Percentiles rank a stretch among this genome's conserved stretches.
Evolutionary conservation across 2,113 vertebrate species (phyloP).

Genomic region (Chamaea fasciata): DNA sequence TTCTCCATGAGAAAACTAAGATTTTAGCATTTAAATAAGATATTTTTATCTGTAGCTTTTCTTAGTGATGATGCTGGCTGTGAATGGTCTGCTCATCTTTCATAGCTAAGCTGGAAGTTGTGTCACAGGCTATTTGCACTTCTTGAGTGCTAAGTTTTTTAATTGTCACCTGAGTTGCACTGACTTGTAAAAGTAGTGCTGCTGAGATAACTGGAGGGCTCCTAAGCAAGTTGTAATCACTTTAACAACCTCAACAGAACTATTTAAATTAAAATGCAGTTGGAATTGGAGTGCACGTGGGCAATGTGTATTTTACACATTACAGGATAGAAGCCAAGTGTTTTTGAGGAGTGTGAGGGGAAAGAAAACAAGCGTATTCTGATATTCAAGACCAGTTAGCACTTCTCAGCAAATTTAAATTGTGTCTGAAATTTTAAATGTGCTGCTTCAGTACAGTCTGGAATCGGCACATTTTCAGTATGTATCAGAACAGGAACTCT

Average conservation of each 20-base stretch:
- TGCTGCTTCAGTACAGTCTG: neutral
- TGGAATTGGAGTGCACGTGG: neutral
- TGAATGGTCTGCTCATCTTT: neutral
- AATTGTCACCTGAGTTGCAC: neutral
- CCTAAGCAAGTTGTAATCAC: neutral
- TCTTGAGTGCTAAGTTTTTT: neutral
- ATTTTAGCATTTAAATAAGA: neutral
- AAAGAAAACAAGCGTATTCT: neutral
- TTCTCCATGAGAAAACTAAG: neutral
- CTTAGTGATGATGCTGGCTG: neutral
- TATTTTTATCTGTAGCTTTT: neutral
- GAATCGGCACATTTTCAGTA: neutral
- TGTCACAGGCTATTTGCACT: neutral
- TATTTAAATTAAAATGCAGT: neutral
- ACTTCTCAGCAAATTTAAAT: neutral
- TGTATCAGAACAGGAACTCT: neutral
- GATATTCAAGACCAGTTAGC: neutral
- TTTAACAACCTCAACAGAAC: neutral
- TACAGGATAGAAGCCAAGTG: neutral
- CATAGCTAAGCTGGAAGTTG: neutral
- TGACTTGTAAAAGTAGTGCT: neutral
- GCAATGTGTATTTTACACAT: neutral
- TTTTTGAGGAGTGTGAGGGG: neutral
- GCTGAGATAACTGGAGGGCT: neutral
- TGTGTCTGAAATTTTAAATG: neutral